Conservation (phyloP, 2,113 vertebrate genomes). For the Apteryx mantelli region DNA sequence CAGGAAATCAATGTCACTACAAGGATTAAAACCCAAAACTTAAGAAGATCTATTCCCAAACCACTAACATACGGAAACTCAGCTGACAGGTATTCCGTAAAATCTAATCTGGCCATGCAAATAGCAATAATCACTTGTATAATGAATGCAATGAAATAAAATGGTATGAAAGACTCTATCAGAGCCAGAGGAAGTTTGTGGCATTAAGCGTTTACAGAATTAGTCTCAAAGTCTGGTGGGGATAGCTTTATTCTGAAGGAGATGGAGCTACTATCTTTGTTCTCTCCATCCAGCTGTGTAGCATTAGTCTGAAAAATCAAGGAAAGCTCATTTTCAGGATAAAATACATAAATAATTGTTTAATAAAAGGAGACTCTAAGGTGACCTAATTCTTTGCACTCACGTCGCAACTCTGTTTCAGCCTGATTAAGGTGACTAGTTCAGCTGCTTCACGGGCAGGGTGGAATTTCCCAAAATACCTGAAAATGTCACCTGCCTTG, state of each 20-base stretch:
- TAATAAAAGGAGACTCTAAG: neutral
- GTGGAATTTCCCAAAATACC: neutral
- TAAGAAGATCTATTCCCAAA: neutral
- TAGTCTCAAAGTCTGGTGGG: neutral
- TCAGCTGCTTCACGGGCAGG: neutral
- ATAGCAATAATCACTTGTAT: neutral
- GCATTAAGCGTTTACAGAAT: neutral
- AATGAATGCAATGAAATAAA: neutral
- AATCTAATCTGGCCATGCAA: neutral
- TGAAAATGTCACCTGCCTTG: neutral
- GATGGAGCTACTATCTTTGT: neutral
- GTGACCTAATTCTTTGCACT: neutral
- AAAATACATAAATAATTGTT: neutral
- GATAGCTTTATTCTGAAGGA: neutral
- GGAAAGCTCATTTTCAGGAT: neutral
- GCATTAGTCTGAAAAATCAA: neutral
- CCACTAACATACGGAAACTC: neutral
- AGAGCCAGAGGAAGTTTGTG: neutral
- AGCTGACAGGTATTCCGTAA: neutral
- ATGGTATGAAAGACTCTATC: neutral
- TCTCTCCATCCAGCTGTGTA: neutral
- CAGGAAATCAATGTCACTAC: neutral
- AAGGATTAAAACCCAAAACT: neutral
- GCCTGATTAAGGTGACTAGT: neutral
- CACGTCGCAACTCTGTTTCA: neutral